Percentiles rank a stretch among this genome's conserved stretches.
Evolutionary conservation across 1,140 invertebrate species (phyloP).

Genomic region (Ephestia elutella): DNA sequence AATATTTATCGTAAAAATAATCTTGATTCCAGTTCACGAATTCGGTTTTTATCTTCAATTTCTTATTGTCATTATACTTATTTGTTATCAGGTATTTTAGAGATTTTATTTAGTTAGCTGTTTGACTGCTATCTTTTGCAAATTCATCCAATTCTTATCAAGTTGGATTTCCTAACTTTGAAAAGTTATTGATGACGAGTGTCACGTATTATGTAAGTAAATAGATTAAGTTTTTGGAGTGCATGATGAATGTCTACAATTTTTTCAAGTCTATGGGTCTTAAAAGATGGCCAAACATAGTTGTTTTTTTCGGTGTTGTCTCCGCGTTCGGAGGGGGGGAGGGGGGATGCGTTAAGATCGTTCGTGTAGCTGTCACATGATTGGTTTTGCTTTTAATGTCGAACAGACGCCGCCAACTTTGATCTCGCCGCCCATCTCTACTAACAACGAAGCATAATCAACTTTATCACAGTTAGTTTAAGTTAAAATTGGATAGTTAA

Average conservation of each 20-base stretch:
- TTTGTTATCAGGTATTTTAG: too few relatives aligned
- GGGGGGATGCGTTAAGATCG: constrained; percentile 7
- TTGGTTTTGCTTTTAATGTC: constrained; percentile 64
- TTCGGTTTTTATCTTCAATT: too few relatives aligned
- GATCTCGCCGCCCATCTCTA: constrained; percentile 52
- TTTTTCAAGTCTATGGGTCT: neutral
- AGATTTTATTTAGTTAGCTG: too few relatives aligned
- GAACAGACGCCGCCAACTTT: constrained; percentile 59
- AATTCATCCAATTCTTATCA: too few relatives aligned
- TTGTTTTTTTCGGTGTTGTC: constrained; percentile 16
- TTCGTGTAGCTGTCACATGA: constrained; percentile 58
- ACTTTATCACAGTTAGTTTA: constrained; percentile 21
- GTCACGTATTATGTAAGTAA: too few relatives aligned
- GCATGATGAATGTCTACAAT: neutral
- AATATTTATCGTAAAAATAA: too few relatives aligned
- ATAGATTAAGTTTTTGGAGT: too few relatives aligned
- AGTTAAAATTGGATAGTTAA: constrained; percentile 16
- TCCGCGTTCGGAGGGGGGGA: neutral
- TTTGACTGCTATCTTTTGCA: too few relatives aligned
- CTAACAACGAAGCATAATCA: constrained; percentile 6
- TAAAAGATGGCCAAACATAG: constrained; percentile 16
- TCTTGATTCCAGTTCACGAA: too few relatives aligned
- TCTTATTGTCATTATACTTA: too few relatives aligned
- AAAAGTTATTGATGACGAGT: too few relatives aligned
- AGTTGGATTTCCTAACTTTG: too few relatives aligned